phyloP scores from a whole-genome alignment of 2,888 invertebrate genomes.

The Adelognathus sp. region DNA sequence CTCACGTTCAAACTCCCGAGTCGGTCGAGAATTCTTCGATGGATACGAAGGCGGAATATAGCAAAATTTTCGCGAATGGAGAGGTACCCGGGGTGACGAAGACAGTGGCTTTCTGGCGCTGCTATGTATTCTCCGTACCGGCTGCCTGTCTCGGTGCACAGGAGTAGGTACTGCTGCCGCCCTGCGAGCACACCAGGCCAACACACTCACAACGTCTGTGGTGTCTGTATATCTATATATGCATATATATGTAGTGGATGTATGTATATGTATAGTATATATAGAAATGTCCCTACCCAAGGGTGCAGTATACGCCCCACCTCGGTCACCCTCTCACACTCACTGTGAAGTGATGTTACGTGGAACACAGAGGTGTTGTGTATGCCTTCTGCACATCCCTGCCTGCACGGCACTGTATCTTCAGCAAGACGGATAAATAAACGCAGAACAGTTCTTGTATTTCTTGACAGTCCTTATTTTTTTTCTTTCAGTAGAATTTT shows the following conservation, averaged over 20 bases:
- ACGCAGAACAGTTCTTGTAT: not conserved
- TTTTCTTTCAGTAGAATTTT: not conserved
- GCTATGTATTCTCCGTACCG: slow-evolving; percentile 24
- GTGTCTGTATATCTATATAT: not conserved
- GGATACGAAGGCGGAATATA: not conserved
- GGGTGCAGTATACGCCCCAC: slow-evolving; percentile 53
- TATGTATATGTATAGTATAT: slow-evolving; percentile 4
- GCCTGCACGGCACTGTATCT: not conserved
- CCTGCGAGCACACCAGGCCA: slow-evolving; percentile 25
- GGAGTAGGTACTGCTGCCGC: slow-evolving; percentile 5
- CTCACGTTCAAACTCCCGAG: not conserved
- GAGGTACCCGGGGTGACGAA: slow-evolving; percentile 14
- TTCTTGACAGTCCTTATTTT: not conserved
- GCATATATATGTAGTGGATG: not conserved
- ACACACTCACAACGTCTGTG: slow-evolving; percentile 33
- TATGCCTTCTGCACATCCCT: not conserved
- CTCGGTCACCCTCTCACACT: slow-evolving; percentile 30
- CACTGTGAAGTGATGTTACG: slow-evolving; percentile 21
- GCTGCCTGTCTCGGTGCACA: slow-evolving; percentile 15
- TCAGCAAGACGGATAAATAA: not conserved
- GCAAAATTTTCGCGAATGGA: slow-evolving; percentile 2
- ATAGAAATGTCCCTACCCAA: slow-evolving; percentile 20
- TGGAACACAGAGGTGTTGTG: not conserved
- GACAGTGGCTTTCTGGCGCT: slow-evolving; percentile 35
- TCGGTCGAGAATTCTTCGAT: not conserved